Percentiles rank a stretch among this genome's conserved stretches.
phyloP scores from a whole-genome alignment of 2,888 invertebrate genomes.

The Caenorhabditis afra region DNA sequence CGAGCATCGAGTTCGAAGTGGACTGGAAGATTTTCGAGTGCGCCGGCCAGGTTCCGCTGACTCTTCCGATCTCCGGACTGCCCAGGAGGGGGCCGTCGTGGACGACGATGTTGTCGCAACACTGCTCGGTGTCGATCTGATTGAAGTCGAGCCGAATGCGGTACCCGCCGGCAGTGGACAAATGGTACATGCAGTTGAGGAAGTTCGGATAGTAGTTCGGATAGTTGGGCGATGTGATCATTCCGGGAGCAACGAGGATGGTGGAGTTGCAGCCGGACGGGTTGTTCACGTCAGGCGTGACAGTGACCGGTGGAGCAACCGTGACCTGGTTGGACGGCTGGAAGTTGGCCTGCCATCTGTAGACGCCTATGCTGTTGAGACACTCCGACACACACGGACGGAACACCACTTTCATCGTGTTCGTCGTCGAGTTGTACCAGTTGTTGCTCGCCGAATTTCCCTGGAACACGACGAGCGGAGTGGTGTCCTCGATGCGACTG shows the following conservation, averaged over 20 bases:
- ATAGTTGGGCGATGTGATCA: conserved; percentile 51
- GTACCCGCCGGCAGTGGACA: conserved; percentile 42
- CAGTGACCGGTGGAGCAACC: conserved; percentile 32
- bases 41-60: conserved; percentile 41
- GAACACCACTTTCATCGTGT: conserved; percentile 55
- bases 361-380: conserved; percentile 13
- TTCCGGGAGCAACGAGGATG: conserved; percentile 44
- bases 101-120: conserved; percentile 54
- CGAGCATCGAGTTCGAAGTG: conserved; percentile 42
- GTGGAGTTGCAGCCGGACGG: conserved; percentile 55
- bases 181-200: conserved; percentile 49
- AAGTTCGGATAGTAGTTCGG: conserved; percentile 54
- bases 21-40: conserved; percentile 37
- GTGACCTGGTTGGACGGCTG: conserved; percentile 42
- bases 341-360: conserved; percentile 51
- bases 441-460: conserved; percentile 33
- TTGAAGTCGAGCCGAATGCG: conserved; percentile 39
- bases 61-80: conserved; percentile 38
- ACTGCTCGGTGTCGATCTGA: conserved; percentile 47
- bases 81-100: conserved; percentile 44
- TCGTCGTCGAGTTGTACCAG: conserved; percentile 55
- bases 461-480: conserved; percentile 31
- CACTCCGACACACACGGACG: conserved; percentile 44
- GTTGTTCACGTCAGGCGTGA: conserved; percentile 47
- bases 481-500: conserved; percentile 49